Base-by-base conservation (phyloP, 2,113 vertebrate genomes). In the Mixornis gularis region DNA sequence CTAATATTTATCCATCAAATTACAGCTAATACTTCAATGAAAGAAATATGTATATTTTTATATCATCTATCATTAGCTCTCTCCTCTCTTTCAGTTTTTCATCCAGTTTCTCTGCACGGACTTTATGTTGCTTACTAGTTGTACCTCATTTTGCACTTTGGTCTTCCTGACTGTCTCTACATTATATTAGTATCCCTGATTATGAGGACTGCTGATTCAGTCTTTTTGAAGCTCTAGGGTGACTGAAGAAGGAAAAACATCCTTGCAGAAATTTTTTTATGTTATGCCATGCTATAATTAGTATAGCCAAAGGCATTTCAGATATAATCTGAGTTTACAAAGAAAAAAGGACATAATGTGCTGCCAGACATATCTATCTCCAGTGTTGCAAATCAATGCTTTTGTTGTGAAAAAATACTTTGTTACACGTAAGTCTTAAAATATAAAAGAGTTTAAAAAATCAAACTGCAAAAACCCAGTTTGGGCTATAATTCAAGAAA, bases 401-500 rank as follows among this genome's bases (percentile, higher is more conserved):
- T 93, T 74, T 85, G 22, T 46, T 58, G n/a, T 56, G 30, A 62
- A 89, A 80, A 90, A 86, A 43, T 7, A 49, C 8, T 51, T 87
- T 79, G 18, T 20, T 38, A 29, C 20, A 21, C 41, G 13, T 46
- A 66, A 85, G 10, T 65, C 82, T 78, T 66, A n/a, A 49, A 59
- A 36, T 36, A 53, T 27, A 69, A 87, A 95, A 40, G 15, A 72
- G 6, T 29, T 94, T 52, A 19, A 86, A 94, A 94, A 90, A 90
- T 34, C 7, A n/a, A 78, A 79, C 24, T 53, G 56, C 53, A 76
- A 86, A 92, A 83, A 18, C 19, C 26, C 56, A 62, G 5, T n/a
- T 76, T 69, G 62, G 72, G 48, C 25, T 83, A 20, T 87, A 79
- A 89, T 56, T 95, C 64, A 92, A 87, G 83, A 77, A 96, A 78